These are phyloP conservation scores for Acanthopleura granulata DNA, from an alignment of 2,888 invertebrate genomes.

Conservation along the genomic window DNA sequence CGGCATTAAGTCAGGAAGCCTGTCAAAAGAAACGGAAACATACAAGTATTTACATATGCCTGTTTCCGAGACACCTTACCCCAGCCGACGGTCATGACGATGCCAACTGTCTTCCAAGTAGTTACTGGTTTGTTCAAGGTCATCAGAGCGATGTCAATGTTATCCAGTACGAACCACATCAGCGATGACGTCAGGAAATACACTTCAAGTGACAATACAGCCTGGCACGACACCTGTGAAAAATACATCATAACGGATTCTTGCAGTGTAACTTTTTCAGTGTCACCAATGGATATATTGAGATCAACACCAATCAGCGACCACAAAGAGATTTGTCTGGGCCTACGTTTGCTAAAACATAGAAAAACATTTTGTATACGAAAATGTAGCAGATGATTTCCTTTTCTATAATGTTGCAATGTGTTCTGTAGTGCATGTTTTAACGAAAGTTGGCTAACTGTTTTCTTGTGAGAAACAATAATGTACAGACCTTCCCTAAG, in stretches of 20 bases:
- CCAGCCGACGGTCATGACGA: neutral
- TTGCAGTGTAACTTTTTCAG: neutral
- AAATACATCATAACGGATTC: neutral
- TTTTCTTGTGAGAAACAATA: neutral
- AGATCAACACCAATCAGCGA: too few species aligned
- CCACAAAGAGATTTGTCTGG: too few species aligned
- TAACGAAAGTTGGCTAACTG: neutral
- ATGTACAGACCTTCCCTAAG: neutral
- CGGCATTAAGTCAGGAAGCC: too few species aligned
- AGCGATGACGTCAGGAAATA: conserved; percentile 10
- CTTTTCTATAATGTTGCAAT: too few species aligned
- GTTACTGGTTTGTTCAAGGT: neutral
- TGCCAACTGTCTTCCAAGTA: neutral
- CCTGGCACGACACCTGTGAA: neutral
- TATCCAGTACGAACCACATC: neutral
- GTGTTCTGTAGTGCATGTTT: too few species aligned
- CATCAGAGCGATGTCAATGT: neutral
- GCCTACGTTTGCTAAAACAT: too few species aligned
- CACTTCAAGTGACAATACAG: neutral
- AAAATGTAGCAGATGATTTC: too few species aligned
- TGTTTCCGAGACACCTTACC: neutral
- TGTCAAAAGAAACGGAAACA: too few species aligned
- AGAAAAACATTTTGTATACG: too few species aligned
- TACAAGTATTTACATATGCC: too few species aligned
- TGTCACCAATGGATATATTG: too few species aligned